Evolutionary conservation across 2,888 invertebrate species (phyloP), one percentile per base, ranked within the genome.

Genomic region (Orchesella flavescens): DNA sequence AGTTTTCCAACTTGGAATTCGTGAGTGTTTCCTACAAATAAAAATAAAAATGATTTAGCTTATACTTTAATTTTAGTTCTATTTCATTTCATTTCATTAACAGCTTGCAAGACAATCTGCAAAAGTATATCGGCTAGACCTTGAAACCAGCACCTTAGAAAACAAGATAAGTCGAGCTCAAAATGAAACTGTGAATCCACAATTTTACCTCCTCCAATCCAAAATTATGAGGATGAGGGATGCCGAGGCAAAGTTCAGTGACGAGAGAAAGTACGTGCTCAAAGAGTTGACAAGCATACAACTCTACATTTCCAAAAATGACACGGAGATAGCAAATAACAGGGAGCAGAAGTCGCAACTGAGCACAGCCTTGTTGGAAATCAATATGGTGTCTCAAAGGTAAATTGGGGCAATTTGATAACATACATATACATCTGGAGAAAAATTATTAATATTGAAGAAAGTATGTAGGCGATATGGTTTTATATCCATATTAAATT

Each of bases 71-170:
- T 1, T 69, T 71, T 21, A 53, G 9, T 10, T 71, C 15, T 10
- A 2, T 59, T 3, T 21, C 10, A 3, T 12, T 21, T 12, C 1
- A 12, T 13, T 55, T 71, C 15, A 59, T 34, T 13, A 23, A 9
- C 24, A 85, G 85, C 63, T 83, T 43, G 80, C 83, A 44, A 80
- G 65, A 15, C 75, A 74, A 65, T 80, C 85, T 9, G 72, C 83
- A n/a, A 82, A 79, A 75, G 75, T 85, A 0, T 85, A 85, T 23
- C 63, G 83, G 5, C 24, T 85, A 61, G 85, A 85, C 61, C 49
- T 85, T 19, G 85, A 85, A 15, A 71, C 65, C 17, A 79, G 79
- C 43, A 83, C 74, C 10, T 34, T 85, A 23, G 85, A 85, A 72
- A 85, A 75, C 49, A 83, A 83, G 68, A 65, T 85, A 0, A 83